Evolutionary conservation across 1,140 invertebrate species (phyloP).

Genomic region (Hycleus phaleratus): DNA sequence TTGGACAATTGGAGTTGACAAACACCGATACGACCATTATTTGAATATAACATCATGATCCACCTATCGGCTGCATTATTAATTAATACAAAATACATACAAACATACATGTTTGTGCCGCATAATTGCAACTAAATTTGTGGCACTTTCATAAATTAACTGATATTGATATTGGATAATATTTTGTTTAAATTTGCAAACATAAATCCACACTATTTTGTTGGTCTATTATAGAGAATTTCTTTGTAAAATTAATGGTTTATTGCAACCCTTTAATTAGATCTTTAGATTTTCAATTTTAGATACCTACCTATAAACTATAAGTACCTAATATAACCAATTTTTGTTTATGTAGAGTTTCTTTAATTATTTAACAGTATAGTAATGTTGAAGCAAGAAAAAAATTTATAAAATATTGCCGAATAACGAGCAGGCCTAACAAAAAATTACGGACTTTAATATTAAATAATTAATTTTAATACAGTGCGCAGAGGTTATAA

Average conservation of each 20-base stretch:
- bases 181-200: conserved; percentile 36
- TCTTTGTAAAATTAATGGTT: conserved; percentile 17
- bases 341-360: too few species aligned
- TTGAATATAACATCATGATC: conserved; percentile 35
- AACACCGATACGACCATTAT: conserved; percentile 33
- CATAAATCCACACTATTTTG: conserved; percentile 29
- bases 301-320: too few species aligned
- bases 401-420: conserved; percentile 34
- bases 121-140: conserved; percentile 37
- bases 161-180: conserved; percentile 37
- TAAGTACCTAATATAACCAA: too few species aligned
- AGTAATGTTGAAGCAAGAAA: neutral
- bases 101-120: conserved; percentile 32
- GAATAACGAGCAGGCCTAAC: conserved; percentile 25
- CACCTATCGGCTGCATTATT: conserved; percentile 35
- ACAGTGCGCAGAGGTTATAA: conserved; percentile 36
- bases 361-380: too few species aligned
- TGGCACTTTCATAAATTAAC: conserved; percentile 38
- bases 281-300: too few species aligned
- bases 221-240: conserved; percentile 9
- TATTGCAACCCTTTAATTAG: too few species aligned
- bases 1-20: conserved; percentile 33
- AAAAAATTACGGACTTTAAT: conserved; percentile 37
- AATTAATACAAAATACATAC: conserved; percentile 38
- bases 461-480: conserved; percentile 41